These are phyloP conservation scores for Phylloscopus trochilus DNA, from an alignment of 2,113 vertebrate genomes.

Conservation along the genomic window DNA sequence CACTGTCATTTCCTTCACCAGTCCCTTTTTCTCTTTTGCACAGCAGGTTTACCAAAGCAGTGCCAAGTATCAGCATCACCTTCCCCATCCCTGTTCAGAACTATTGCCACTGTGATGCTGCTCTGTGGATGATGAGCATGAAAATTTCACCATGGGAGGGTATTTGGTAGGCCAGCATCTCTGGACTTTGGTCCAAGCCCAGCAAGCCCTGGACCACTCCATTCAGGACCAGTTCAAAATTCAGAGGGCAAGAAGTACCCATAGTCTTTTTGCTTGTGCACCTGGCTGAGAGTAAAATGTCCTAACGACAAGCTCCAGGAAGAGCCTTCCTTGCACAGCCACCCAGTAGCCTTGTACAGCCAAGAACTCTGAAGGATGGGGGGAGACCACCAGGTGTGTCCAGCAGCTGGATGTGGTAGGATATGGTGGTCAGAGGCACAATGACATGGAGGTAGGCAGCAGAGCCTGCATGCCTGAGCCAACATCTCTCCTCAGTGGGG, in stretches of 20 bases:
- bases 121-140: accelerated
- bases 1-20: neutral
- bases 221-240: neutral
- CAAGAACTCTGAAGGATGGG: neutral
- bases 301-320: neutral
- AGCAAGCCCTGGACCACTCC: neutral
- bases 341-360: neutral
- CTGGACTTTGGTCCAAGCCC: neutral
- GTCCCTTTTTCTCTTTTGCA: neutral
- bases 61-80: neutral
- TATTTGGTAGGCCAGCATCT: neutral
- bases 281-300: neutral
- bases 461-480: accelerated
- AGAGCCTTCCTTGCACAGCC: neutral
- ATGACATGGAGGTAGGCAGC: neutral
- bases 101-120: neutral
- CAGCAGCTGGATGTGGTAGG: neutral
- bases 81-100: neutral
- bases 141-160: neutral
- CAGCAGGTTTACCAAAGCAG: neutral
- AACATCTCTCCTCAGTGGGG: neutral
- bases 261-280: neutral
- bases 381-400: neutral
- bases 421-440: neutral
- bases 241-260: neutral